phyloP scores from a whole-genome alignment of 2,888 invertebrate species.

The Allacma fusca region DNA sequence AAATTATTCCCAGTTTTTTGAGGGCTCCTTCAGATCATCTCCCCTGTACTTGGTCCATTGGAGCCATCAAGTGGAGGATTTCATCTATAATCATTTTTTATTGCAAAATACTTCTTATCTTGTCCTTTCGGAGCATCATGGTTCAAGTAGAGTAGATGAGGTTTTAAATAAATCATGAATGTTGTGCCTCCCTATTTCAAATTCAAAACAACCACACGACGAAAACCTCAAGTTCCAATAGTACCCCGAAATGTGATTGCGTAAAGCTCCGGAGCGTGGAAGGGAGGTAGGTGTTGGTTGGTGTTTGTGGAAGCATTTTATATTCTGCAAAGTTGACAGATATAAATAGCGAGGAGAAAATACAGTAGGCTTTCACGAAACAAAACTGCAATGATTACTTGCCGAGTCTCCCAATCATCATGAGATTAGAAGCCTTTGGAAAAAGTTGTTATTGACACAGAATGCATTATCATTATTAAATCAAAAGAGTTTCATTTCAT shows the following conservation, averaged over 20 bases:
- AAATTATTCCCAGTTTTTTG: constrained; percentile 16
- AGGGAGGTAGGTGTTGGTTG: no score
- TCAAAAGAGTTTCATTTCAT: neutral
- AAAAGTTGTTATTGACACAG: constrained; percentile 1
- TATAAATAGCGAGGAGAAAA: neutral
- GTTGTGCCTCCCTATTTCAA: no score
- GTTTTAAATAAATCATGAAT: neutral
- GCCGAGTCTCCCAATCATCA: constrained; percentile 5
- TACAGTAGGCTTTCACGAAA: neutral
- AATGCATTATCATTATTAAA: constrained; percentile 8
- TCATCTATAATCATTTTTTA: neutral
- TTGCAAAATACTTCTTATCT: neutral
- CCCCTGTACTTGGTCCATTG: neutral
- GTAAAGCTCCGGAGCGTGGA: no score
- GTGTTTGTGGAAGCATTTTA: no score
- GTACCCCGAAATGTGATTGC: no score
- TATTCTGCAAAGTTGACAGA: no score
- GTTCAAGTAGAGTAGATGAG: neutral
- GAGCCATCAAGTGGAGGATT: neutral
- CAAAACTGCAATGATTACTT: neutral
- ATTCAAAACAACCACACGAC: no score
- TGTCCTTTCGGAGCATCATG: neutral
- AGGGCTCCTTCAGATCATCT: neutral
- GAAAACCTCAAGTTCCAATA: no score
- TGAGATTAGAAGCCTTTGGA: neutral